Evolutionary conservation across 2,797 vertebrate species (phyloP), one percentile per base, ranked within the genome.

Genomic region (Channa striata): DNA sequence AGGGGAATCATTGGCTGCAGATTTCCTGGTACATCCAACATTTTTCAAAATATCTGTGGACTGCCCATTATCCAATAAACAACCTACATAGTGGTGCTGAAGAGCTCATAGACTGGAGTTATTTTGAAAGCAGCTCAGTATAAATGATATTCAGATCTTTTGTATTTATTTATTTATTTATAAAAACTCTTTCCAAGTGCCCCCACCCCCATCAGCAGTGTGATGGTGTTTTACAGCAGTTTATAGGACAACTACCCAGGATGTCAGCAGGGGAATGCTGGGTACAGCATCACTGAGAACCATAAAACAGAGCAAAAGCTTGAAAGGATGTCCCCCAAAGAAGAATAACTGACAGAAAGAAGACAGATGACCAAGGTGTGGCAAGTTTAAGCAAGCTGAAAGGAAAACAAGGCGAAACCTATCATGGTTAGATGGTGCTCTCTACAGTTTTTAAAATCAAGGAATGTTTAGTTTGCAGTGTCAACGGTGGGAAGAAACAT

Each of bases 221-320:
- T 50, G 30, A 63, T 74, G 23, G 59, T 43, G 0, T 74, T 85
- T 76, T 36, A 52, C 19, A 73, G 54, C 59, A 80, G 74, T 53
- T 78, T 23, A 59, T 63, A 44, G 49, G 74, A 70, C 40, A 70
- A 67, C 67, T 78, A 70, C 62, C 19, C 16, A 78, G 73, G 77
- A 87, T 69, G 52, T 72, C 61, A 80, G 81, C 54, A 68, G 82
- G 71, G 82, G 83, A 83, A 76, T 82, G 84, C 70, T 91, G 88
- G 85, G 85, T 83, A 64, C 73, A 90, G 81, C 82, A 13, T 87
- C 69, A 89, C 82, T 21, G 66, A 81, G 79, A 53, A 71, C 60
- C 65, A 71, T n/a, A 65, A 68, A 51, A 71, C 51, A 78, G 34
- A 76, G 47, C 11, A 57, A 69, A n/a, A 80, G 46, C 37, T 51